Base-by-base conservation (phyloP, 2,888 invertebrate species). In the Caenorhabditis afra region DNA sequence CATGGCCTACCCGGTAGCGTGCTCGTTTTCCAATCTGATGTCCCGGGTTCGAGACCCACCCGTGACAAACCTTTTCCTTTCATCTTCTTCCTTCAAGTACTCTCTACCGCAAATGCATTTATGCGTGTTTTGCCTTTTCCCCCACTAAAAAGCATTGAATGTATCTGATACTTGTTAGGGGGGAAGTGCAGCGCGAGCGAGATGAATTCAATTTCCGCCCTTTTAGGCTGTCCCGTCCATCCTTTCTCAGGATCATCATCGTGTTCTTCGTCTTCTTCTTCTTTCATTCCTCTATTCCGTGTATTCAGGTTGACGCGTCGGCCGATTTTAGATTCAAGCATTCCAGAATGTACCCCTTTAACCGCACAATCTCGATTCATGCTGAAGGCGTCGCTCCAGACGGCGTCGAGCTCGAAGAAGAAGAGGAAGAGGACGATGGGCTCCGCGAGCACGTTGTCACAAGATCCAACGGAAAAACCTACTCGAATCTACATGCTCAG, bases 301-400 rank as follows among this genome's bases (percentile, higher is more conserved):
- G n/a, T n/a, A n/a, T n/a, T n/a, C n/a, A n/a, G n/a, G n/a, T n/a
- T n/a, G n/a, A n/a, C n/a, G n/a, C n/a, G n/a, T n/a, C n/a, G n/a
- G n/a, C n/a, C n/a, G n/a, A n/a, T n/a, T n/a, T n/a, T n/a, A n/a
- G n/a, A n/a, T n/a, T n/a, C n/a, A n/a, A n/a, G 10, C 47, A 47
- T 47, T 50, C 18, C 29, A 67, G 62, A 29, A 84, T 84, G 84
- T 82, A 82, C 47, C 84, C 84, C 8, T 84, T 84, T 62, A 84
- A 84, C 55, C 41, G 79, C 14, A 73, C 84, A 11, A 59, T 68
- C 1, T 82, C 82, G 7, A 68, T 84, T 35, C 79, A 70, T 16
- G 79, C 70, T 10, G 79, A 79, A 57, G 57, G 55, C 35, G 67
- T 50, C 0, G 39, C 23, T 41, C 57, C 52, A 16, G 23, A 52